phyloP scores from a whole-genome alignment of 2,888 invertebrate genomes.

The Ophraella communa region DNA sequence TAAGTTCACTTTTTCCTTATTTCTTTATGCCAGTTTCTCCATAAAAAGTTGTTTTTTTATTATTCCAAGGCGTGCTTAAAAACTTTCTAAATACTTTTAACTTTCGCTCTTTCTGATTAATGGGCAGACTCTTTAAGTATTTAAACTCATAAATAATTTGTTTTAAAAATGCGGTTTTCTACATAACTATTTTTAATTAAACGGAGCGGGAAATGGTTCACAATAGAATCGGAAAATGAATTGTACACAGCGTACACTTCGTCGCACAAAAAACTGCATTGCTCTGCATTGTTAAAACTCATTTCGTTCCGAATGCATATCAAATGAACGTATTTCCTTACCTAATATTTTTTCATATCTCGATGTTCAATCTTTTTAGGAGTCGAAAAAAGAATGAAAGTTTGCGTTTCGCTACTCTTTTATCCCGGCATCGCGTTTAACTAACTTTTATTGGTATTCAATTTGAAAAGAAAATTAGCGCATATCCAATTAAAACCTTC shows the following conservation, averaged over 20 bases:
- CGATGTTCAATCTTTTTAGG: conserved; percentile 12
- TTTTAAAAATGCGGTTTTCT: conserved; percentile 40
- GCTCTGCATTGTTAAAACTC: conserved; percentile 40
- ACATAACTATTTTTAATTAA: conserved; percentile 42
- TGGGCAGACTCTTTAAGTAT: conserved; percentile 22
- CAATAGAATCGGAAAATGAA: conserved; percentile 43
- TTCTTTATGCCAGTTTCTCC: neutral
- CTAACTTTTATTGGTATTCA: neutral
- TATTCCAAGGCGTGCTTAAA: conserved; percentile 23
- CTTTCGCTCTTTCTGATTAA: conserved; percentile 28
- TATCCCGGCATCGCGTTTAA: neutral
- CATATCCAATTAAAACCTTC: neutral
- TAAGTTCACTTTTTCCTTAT: conserved; percentile 25
- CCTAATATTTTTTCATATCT: conserved; percentile 17
- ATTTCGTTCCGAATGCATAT: conserved; percentile 34
- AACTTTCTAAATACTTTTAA: conserved; percentile 33
- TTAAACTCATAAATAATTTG: conserved; percentile 44
- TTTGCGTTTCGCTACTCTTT: neutral
- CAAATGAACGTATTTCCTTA: conserved; percentile 22
- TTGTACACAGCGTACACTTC: conserved; percentile 39
- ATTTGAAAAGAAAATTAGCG: neutral
- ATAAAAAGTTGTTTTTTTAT: conserved; percentile 23
- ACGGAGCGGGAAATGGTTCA: conserved; percentile 37
- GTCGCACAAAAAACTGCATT: conserved; percentile 34
- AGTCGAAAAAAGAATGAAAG: conserved; percentile 3